These are phyloP conservation scores for Mesitornis unicolor DNA, from an alignment of 2,113 vertebrate species.

Conservation along the genomic window DNA sequence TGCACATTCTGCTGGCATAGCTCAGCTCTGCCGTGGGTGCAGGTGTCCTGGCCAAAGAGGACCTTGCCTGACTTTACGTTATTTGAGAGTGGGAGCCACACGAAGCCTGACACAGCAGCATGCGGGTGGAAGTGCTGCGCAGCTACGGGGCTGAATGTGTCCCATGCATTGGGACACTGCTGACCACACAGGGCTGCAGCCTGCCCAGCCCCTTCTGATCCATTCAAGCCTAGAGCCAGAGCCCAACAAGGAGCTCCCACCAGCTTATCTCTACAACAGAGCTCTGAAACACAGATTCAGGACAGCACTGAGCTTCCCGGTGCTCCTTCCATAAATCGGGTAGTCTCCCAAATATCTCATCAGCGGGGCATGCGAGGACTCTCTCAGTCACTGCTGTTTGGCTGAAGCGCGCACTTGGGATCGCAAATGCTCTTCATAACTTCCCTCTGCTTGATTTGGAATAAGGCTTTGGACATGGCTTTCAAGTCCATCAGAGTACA, in stretches of 20 bases:
- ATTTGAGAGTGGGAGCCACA: not conserved
- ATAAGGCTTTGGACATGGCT: not conserved
- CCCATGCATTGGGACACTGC: fast-evolving
- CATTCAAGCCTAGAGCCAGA: not conserved
- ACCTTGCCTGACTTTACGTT: fast-evolving
- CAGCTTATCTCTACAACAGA: not conserved
- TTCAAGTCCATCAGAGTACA: not conserved
- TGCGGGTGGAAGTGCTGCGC: not conserved
- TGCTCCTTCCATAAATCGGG: not conserved
- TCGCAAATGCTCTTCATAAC: not conserved
- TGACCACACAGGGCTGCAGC: not conserved
- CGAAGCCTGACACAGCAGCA: fast-evolving
- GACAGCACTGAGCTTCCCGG: not conserved
- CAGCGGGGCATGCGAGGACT: not conserved
- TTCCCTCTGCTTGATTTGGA: not conserved
- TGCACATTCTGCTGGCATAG: not conserved
- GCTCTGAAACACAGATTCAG: not conserved
- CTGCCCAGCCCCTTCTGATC: not conserved
- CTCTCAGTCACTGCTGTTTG: not conserved
- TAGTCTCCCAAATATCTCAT: not conserved
- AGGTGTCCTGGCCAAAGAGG: not conserved
- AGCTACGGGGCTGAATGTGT: fast-evolving
- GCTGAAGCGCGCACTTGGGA: not conserved
- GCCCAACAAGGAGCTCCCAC: not conserved
- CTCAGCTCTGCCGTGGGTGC: not conserved